Conservation (phyloP, 2,113 vertebrate genomes). For the Dissostichus mawsoni region DNA sequence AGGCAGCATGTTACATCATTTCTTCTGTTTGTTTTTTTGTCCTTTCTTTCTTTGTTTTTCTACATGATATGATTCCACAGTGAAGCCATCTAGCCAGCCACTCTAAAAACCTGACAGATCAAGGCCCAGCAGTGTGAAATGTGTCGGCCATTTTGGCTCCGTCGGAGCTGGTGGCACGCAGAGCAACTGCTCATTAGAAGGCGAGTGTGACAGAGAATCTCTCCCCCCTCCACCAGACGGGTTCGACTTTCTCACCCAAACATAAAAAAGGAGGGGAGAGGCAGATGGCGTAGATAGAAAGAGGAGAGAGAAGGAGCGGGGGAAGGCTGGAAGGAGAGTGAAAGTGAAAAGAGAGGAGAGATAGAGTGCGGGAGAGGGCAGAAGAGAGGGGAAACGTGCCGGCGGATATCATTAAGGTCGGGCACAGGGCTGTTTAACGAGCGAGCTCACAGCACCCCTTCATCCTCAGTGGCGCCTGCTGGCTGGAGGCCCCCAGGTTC, state of each 20-base stretch:
- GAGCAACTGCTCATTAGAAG: conserved; percentile 79
- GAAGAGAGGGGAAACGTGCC: conserved; percentile 43
- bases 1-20: conserved; percentile 68
- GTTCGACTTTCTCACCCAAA: conserved; percentile 60
- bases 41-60: neutral
- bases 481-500: conserved; percentile 61
- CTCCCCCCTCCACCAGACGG: conserved; percentile 34
- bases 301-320: conserved; percentile 11
- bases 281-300: conserved; percentile 42
- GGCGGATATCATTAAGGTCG: conserved; percentile 75
- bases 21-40: conserved; percentile 52
- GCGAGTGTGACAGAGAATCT: conserved; percentile 64
- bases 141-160: conserved; percentile 75
- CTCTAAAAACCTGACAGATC: conserved; percentile 59
- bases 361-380: conserved; percentile 12
- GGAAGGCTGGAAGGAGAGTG: conserved; percentile 40
- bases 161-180: conserved; percentile 63
- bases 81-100: conserved; percentile 53
- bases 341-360: conserved; percentile 37
- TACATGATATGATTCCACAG: conserved; percentile 33
- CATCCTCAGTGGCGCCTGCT: conserved; percentile 74
- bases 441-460: conserved; percentile 74
- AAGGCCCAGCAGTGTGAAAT: conserved; percentile 69
- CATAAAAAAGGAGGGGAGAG: conserved; percentile 1
- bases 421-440: conserved; percentile 70